Evolutionary conservation across 1,140 invertebrate species (phyloP).

Genomic region (Stegodyphus mimosarum): DNA sequence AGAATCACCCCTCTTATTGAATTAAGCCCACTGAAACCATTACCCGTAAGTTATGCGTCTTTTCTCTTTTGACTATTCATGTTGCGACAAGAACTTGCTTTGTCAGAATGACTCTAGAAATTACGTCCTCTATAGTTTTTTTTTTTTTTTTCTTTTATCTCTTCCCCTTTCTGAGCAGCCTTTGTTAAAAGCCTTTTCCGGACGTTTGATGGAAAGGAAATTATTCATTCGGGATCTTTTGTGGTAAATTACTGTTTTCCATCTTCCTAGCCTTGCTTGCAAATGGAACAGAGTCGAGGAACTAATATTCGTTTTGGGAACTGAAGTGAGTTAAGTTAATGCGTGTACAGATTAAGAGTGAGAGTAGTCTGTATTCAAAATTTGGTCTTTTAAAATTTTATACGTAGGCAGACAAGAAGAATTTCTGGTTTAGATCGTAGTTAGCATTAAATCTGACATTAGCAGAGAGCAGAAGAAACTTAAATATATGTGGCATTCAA

Average conservation of each 20-base stretch:
- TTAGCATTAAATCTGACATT: too few species aligned
- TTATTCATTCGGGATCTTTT: slow-evolving; percentile 26
- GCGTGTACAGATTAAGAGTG: too few species aligned
- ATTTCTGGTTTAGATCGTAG: too few species aligned
- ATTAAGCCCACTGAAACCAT: slow-evolving; percentile 30
- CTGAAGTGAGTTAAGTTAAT: too few species aligned
- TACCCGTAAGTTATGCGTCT: slow-evolving; percentile 12
- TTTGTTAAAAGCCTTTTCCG: slow-evolving; percentile 26
- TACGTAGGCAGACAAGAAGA: too few species aligned
- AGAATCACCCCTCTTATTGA: slow-evolving; percentile 16
- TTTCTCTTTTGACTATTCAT: slow-evolving; percentile 25
- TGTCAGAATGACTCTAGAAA: slow-evolving; percentile 31
- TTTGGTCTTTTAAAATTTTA: too few species aligned
- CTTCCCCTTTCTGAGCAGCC: slow-evolving; percentile 1
- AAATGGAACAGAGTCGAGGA: too few species aligned
- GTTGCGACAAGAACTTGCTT: neutral
- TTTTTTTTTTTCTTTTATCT: neutral
- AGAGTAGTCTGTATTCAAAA: too few species aligned
- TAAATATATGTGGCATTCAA: too few species aligned
- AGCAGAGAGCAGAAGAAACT: too few species aligned
- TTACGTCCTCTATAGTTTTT: slow-evolving; percentile 2
- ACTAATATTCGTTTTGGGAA: too few species aligned
- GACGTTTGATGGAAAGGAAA: slow-evolving; percentile 4
- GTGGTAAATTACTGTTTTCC: slow-evolving; percentile 24
- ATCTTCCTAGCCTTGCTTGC: too few species aligned